Percentiles rank a stretch among this genome's conserved stretches.
phyloP scores from a whole-genome alignment of 2,797 vertebrate genomes.

The Spondyliosoma cantharus region DNA sequence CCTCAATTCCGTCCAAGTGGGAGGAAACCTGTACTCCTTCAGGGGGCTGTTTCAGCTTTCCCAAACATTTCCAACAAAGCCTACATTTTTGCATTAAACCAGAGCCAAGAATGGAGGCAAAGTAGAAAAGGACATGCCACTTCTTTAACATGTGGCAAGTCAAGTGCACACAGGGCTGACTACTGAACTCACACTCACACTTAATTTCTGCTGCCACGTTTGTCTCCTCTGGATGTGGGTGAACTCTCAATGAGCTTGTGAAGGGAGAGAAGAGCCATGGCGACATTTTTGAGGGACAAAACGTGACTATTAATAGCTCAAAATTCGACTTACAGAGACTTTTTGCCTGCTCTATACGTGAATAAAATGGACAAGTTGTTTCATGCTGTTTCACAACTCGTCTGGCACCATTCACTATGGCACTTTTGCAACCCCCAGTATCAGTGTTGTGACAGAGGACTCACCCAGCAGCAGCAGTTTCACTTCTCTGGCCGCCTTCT shows the following conservation, averaged over 20 bases:
- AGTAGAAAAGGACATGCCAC: slow-evolving; percentile 29
- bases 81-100: slow-evolving; percentile 61
- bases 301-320: neutral
- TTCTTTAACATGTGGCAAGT: slow-evolving; percentile 24
- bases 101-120: slow-evolving; percentile 42
- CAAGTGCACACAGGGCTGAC: slow-evolving; percentile 22
- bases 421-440: slow-evolving; percentile 30
- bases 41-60: slow-evolving; percentile 52
- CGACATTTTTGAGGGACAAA: neutral
- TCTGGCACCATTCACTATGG: slow-evolving; percentile 3
- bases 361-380: neutral
- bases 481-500: slow-evolving; percentile 96
- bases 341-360: neutral
- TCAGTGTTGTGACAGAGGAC: slow-evolving; percentile 50
- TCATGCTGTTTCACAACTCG: slow-evolving; percentile 20
- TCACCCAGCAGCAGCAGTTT: slow-evolving; percentile 96
- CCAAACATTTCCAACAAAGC: slow-evolving; percentile 15
- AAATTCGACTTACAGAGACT: neutral
- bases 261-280: neutral
- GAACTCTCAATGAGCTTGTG: neutral
- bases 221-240: slow-evolving; percentile 10
- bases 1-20: slow-evolving; percentile 16
- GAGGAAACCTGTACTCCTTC: slow-evolving; percentile 40
- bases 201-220: slow-evolving; percentile 34
- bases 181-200: neutral